phyloP scores from a whole-genome alignment of 2,113 vertebrate species.

The Mormyrus iriodes region DNA sequence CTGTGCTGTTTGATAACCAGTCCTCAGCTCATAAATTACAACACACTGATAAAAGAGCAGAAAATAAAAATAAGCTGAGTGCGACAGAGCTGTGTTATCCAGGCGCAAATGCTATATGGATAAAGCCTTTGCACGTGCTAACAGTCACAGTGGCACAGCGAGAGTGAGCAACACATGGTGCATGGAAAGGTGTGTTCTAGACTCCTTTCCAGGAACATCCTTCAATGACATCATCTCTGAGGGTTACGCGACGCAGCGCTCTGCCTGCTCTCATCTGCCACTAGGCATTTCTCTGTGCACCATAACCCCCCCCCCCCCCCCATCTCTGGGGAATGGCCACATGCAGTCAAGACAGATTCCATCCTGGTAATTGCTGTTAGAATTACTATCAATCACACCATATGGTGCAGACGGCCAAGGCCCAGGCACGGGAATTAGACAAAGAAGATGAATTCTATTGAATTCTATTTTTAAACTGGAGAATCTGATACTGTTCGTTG shows the following conservation, averaged over 20 bases:
- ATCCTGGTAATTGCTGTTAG: conserved; percentile 8
- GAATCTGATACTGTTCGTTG: neutral
- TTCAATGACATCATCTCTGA: neutral
- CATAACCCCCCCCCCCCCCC: neutral
- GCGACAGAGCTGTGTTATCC: neutral
- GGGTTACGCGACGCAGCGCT: neutral
- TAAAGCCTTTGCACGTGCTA: neutral
- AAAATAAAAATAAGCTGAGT: neutral
- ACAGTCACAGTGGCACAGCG: neutral
- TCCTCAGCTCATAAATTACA: neutral
- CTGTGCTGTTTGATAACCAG: neutral
- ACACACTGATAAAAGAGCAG: neutral
- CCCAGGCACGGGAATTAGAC: neutral
- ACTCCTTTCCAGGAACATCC: neutral
- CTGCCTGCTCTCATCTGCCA: neutral
- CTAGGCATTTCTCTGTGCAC: neutral
- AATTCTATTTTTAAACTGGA: neutral
- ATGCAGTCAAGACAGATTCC: conserved; percentile 7
- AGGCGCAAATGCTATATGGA: neutral
- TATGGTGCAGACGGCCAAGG: neutral
- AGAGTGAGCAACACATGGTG: neutral
- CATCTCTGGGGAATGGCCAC: neutral
- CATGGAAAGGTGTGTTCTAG: neutral
- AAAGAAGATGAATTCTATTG: neutral
- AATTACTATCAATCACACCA: conserved; percentile 8